Conservation (phyloP, 2,113 vertebrate species). For the Datnioides undecimradiatus region DNA sequence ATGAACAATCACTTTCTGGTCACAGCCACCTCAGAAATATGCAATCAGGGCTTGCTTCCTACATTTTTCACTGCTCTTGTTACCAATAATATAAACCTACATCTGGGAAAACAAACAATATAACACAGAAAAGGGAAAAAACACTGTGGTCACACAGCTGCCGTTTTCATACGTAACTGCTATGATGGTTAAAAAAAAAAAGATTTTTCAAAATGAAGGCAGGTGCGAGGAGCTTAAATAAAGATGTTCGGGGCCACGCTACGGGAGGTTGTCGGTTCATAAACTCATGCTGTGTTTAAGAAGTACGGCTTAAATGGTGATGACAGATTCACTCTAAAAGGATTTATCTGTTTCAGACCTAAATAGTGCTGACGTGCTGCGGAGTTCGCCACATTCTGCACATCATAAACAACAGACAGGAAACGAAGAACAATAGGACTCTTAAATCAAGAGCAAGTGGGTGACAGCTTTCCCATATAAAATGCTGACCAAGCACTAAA, state of each 20-base stretch:
- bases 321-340: conserved; percentile 26
- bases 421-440: conserved; percentile 59
- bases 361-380: conserved; percentile 54
- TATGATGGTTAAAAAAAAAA: background rate
- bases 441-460: conserved; percentile 58
- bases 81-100: conserved; percentile 16
- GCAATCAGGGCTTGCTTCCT: conserved; percentile 5
- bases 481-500: conserved; percentile 58
- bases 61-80: conserved; percentile 8
- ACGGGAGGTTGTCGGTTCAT: background rate
- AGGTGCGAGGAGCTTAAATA: conserved; percentile 12
- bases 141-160: conserved; percentile 33
- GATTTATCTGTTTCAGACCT: conserved; percentile 47
- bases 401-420: conserved; percentile 55
- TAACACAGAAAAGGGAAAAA: conserved; percentile 10
- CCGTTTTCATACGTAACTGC: background rate
- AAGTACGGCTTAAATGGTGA: conserved; percentile 37
- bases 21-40: conserved; percentile 5
- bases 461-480: conserved; percentile 47
- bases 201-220: conserved; percentile 5
- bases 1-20: conserved; percentile 23
- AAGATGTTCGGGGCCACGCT: background rate
- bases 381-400: conserved; percentile 33
- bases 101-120: conserved; percentile 23
- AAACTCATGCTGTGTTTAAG: conserved; percentile 11